Evolutionary conservation across 2,113 vertebrate species (phyloP).

Genomic region (Trogon melanurus): DNA sequence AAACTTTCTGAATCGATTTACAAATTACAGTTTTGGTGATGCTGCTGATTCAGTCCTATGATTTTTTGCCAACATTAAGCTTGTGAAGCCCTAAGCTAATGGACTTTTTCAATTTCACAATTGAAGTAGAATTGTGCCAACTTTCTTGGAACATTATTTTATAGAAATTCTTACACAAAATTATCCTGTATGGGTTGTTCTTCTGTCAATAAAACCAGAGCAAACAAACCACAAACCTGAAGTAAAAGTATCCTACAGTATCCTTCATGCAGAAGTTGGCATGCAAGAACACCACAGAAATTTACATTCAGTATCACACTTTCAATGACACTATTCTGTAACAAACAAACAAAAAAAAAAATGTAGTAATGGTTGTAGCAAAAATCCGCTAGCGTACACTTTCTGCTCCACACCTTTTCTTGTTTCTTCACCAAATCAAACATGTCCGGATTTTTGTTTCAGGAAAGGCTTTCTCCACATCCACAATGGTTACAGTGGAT

Average conservation of each 20-base stretch:
- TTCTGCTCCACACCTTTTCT: not conserved
- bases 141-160: slow-evolving; percentile 22
- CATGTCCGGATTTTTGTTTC: not conserved
- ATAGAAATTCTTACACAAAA: not conserved
- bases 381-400: not conserved
- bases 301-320: not conserved
- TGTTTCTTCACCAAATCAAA: not conserved
- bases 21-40: slow-evolving; percentile 1
- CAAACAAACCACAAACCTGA: not conserved
- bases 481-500: not conserved
- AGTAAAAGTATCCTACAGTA: not conserved
- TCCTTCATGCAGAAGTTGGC: not conserved
- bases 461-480: not conserved
- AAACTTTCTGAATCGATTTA: slow-evolving; percentile 45
- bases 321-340: not conserved
- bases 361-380: not conserved
- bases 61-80: not conserved
- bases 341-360: not conserved
- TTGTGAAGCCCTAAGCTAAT: slow-evolving; percentile 34
- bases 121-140: slow-evolving; percentile 18
- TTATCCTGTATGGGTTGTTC: not conserved
- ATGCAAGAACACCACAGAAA: not conserved
- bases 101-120: slow-evolving; percentile 33
- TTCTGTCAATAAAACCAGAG: not conserved
- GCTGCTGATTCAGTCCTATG: not conserved